These are phyloP conservation scores for Cherax destructor DNA, from an alignment of 1,140 invertebrate genomes.

Conservation along the genomic window DNA sequence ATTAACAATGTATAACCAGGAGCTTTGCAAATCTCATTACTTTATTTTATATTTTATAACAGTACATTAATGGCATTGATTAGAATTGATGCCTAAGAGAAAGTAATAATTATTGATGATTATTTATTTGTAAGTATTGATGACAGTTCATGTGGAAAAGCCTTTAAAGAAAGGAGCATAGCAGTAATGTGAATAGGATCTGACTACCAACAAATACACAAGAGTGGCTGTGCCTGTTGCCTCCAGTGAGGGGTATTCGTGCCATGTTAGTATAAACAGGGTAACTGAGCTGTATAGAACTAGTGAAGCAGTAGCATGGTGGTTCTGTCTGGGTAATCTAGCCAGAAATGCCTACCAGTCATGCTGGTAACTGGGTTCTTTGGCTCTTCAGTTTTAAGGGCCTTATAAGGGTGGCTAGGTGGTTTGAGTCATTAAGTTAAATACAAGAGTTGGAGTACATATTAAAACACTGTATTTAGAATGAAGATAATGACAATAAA, in stretches of 20 bases:
- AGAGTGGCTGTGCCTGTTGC: background rate
- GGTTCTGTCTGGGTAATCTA: background rate
- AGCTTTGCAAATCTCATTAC: constrained; percentile 32
- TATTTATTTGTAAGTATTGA: constrained; percentile 16
- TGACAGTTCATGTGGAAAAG: constrained; percentile 22
- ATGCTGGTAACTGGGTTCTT: no score
- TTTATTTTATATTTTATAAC: constrained; percentile 24
- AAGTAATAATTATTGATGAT: constrained; percentile 12
- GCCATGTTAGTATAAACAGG: constrained; percentile 4
- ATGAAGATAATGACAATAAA: no score
- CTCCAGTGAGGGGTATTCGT: background rate
- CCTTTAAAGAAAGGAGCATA: constrained; percentile 30
- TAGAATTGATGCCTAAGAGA: constrained; percentile 19
- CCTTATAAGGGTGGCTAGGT: no score
- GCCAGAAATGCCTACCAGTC: no score
- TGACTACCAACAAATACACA: constrained; percentile 9
- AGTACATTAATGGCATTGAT: constrained; percentile 25
- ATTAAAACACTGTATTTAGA: no score
- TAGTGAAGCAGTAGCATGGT: background rate
- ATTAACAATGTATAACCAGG: constrained; percentile 9
- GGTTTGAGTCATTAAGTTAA: no score
- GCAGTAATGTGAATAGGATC: constrained; percentile 13
- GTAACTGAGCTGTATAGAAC: constrained; percentile 2
- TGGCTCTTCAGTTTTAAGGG: no score
- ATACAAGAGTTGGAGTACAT: no score